A percentile compares a stretch with the other conserved stretches of the same genome.
phyloP scores from a whole-genome alignment of 2,797 vertebrate genomes.

The Chromis chromis region DNA sequence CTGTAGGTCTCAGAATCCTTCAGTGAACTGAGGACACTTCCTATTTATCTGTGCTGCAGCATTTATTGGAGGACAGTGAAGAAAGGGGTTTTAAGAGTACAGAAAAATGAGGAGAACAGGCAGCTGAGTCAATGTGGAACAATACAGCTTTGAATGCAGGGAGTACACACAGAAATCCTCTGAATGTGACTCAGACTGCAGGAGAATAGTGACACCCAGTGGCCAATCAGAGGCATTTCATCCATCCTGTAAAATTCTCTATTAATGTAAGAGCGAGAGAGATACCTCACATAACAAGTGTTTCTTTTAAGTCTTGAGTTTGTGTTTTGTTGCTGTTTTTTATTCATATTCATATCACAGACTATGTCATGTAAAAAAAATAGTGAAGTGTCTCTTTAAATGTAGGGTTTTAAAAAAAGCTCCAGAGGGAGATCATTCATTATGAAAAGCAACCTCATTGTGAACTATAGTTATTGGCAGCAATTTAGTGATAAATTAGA shows the following conservation, averaged over 20 bases:
- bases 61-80: too few species aligned
- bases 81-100: background rate
- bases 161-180: background rate
- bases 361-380: background rate
- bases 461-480: slow-evolving; percentile 47
- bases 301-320: background rate
- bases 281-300: background rate
- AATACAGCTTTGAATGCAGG: slow-evolving; percentile 2
- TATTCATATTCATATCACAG: background rate
- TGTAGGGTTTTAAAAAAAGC: background rate
- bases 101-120: background rate
- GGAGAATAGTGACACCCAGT: slow-evolving; percentile 68
- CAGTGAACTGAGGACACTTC: background rate
- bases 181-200: background rate
- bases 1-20: background rate
- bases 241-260: background rate
- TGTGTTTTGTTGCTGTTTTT: background rate
- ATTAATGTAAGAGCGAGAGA: background rate
- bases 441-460: slow-evolving; percentile 52
- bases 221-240: slow-evolving; percentile 29
- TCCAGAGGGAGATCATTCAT: slow-evolving; percentile 43
- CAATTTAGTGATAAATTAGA: background rate
- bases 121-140: background rate
- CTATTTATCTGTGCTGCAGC: too few species aligned
- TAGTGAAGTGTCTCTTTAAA: slow-evolving; percentile 20